Conservation (phyloP, 2,797 vertebrate genomes). For the Scleropages formosus region DNA sequence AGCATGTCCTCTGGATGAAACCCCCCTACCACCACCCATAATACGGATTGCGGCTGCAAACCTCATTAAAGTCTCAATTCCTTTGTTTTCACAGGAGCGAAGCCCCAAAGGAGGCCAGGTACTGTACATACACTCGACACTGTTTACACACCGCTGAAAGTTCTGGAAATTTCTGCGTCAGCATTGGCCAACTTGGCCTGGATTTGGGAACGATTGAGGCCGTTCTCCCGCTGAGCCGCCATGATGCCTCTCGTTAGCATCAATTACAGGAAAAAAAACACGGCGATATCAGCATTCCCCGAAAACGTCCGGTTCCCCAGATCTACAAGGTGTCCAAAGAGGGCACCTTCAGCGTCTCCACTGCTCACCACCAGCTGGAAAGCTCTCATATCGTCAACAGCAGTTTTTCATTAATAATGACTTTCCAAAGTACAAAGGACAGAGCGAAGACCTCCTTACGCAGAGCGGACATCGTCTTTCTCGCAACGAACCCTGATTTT, state of each 20-base stretch:
- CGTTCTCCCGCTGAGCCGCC: constrained; percentile 24
- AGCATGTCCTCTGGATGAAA: constrained; percentile 51
- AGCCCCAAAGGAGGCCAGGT: not conserved
- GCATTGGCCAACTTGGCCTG: constrained; percentile 8
- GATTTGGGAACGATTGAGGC: constrained; percentile 4
- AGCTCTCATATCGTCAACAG: not conserved
- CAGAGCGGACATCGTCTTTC: not conserved
- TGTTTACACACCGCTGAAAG: not conserved
- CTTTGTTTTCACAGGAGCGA: constrained; percentile 46
- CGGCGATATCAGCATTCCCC: too few species aligned
- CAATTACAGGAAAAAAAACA: constrained; percentile 33
- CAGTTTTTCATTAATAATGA: not conserved
- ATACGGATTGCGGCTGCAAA: constrained; percentile 59
- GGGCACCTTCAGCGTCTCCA: constrained; percentile 6
- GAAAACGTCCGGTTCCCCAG: not conserved
- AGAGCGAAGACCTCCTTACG: not conserved
- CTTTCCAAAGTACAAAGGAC: constrained; percentile 3
- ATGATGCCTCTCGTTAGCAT: constrained; percentile 42
- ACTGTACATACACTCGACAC: not conserved
- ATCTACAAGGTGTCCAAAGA: not conserved
- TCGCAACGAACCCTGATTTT: constrained; percentile 19
- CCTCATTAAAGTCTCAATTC: constrained; percentile 64
- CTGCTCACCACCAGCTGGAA: not conserved
- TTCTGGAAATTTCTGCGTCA: too few species aligned
- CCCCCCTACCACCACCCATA: constrained; percentile 39